Conservation (phyloP, 2,888 invertebrate genomes). For the Ennomos erosarius region DNA sequence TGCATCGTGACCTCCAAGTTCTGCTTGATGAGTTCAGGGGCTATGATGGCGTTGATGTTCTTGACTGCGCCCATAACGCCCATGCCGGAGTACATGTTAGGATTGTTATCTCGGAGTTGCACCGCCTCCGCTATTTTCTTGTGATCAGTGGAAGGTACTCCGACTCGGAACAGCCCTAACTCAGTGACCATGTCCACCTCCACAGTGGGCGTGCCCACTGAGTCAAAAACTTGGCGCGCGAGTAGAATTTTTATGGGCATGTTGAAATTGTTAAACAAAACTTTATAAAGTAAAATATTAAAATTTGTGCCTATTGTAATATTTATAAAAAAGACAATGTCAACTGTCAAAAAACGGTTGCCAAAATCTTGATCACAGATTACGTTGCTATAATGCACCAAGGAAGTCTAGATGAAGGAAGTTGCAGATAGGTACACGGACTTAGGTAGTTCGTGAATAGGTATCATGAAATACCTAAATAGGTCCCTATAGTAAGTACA, state of each 20-base stretch:
- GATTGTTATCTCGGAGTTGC: conserved; percentile 96
- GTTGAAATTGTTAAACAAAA: conserved; percentile 10
- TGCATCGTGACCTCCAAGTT: conserved; percentile 96
- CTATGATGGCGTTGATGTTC: conserved; percentile 94
- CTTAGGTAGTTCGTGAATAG: too few relatives aligned
- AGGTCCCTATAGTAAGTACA: too few relatives aligned
- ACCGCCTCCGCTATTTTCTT: conserved; percentile 97
- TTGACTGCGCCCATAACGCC: conserved; percentile 95
- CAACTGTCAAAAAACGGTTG: too few relatives aligned
- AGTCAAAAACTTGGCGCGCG: conserved; percentile 98
- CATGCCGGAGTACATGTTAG: conserved; percentile 95
- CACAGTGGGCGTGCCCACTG: conserved; percentile 98
- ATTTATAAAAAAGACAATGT: too few relatives aligned
- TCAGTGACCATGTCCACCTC: conserved; percentile 95
- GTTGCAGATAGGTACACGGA: too few relatives aligned
- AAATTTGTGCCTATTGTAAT: too few relatives aligned
- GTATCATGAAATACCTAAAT: too few relatives aligned
- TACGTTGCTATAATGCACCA: too few relatives aligned
- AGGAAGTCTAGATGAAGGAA: too few relatives aligned
- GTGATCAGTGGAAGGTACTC: conserved; percentile 98
- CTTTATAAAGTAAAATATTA: too few relatives aligned
- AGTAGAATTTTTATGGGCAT: conserved; percentile 96
- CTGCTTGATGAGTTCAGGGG: conserved; percentile 91
- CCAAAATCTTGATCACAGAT: too few relatives aligned
- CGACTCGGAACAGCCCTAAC: conserved; percentile 94